Evolutionary conservation across 2,113 vertebrate genomes (phyloP).

Genomic region (Dromas ardeola): DNA sequence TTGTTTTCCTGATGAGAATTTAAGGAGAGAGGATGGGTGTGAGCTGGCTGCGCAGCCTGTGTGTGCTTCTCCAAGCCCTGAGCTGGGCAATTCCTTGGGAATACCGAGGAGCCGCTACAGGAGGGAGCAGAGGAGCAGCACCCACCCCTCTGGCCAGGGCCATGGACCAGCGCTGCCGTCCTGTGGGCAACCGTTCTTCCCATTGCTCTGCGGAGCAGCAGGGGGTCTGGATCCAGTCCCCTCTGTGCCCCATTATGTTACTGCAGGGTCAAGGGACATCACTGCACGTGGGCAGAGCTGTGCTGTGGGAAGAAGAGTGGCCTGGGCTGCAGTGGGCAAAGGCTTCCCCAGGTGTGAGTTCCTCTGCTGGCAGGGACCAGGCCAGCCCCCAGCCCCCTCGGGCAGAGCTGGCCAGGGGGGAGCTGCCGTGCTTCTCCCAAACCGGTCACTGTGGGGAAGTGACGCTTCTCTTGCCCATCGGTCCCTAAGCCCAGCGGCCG

Average conservation of each 20-base stretch:
- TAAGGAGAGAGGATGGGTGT: background rate
- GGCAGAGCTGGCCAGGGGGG: background rate
- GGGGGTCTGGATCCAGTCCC: background rate
- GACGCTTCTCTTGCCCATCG: background rate
- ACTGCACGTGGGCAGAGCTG: background rate
- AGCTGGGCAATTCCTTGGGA: background rate
- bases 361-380: background rate
- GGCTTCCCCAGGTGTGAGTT: background rate
- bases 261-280: background rate
- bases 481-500: background rate
- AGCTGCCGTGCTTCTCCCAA: background rate
- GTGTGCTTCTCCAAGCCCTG: background rate
- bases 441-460: background rate
- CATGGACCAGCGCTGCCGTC: accelerated
- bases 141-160: background rate
- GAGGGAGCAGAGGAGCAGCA: background rate
- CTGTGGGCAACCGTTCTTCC: background rate
- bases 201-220: background rate
- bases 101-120: background rate
- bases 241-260: accelerated
- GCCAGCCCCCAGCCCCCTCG: background rate
- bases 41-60: accelerated
- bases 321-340: background rate
- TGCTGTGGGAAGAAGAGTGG: background rate
- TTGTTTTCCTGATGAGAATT: background rate